Evolutionary conservation across 2,113 vertebrate species (phyloP), one percentile per base, ranked within the genome.

Genomic region (Pteruthius melanotis): DNA sequence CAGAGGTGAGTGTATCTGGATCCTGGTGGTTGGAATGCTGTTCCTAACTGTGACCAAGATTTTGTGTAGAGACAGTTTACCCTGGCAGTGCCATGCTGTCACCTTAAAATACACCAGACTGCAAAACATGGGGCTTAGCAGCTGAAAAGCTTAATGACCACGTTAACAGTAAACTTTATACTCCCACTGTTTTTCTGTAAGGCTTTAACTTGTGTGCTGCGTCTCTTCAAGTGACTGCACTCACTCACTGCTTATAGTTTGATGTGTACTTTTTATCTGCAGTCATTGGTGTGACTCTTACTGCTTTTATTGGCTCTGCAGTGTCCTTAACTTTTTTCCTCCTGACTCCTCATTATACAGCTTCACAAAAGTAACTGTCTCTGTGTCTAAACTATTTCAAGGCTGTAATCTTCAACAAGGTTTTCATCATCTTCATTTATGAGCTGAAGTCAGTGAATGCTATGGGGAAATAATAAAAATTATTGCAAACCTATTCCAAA

Each of bases 1-100:
- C 63, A 98, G 98, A 98, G 99, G 99, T 99, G 81, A 98, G 97
- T 86, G 17, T 52, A 2, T n/a, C 30, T 28, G 18, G 31, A 42
- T 35, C 7, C 44, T 56, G 45, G 22, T 52, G 37, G 16, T 8
- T 70, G 81, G 21, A 50, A 22, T 80, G 7, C 19, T 49, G 42
- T 68, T 90, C 22, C 27, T 8, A 6, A 9, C 53, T 60, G 28
- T 31, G 42, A 23, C 44, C n/a, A 40, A 49, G 64, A 9, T 33
- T 57, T 57, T 63, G 26, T 19, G 22, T 44, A 22, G 60, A 28
- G 56, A 60, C 42, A 37, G 21, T 49, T 88, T 59, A 15, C 30
- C 15, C 24, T 39, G 21, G 31, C 37, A 50, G 2, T 76, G 59
- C 39, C 9, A 2, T 44, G 49, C 45, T 85, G 40, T 31, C 28